phyloP scores from a whole-genome alignment of 2,113 vertebrate genomes.

The Hippocampus comes region DNA sequence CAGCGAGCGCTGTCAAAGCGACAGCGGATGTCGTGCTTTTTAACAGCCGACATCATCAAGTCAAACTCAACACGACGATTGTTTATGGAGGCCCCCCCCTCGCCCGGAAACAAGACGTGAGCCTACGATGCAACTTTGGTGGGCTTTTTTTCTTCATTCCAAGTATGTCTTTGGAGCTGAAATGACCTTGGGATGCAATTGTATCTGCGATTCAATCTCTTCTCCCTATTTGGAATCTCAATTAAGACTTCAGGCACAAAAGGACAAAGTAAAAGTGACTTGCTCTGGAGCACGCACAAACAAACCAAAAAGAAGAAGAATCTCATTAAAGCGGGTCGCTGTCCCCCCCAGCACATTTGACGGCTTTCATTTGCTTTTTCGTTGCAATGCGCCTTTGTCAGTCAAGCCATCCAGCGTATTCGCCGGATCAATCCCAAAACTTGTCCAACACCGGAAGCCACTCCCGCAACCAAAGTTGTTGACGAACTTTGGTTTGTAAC shows the following conservation, averaged over 20 bases:
- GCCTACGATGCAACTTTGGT: slow-evolving; percentile 12
- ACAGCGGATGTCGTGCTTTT: neutral
- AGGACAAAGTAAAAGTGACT: slow-evolving; percentile 56
- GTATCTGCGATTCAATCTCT: slow-evolving; percentile 62
- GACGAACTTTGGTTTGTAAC: neutral
- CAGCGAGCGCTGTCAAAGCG: neutral
- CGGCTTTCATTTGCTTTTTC: slow-evolving; percentile 1
- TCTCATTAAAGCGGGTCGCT: slow-evolving; percentile 35
- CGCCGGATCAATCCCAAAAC: slow-evolving; percentile 19
- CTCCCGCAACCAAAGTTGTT: neutral
- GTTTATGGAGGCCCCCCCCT: slow-evolving; percentile 39
- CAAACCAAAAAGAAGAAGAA: slow-evolving; percentile 19
- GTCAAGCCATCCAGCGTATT: neutral
- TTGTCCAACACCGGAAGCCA: neutral
- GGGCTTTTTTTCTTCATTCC: slow-evolving; percentile 15
- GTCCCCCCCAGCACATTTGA: slow-evolving; percentile 10
- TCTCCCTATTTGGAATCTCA: slow-evolving; percentile 44
- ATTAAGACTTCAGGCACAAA: slow-evolving; percentile 62
- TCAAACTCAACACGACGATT: neutral
- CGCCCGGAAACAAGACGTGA: slow-evolving; percentile 14
- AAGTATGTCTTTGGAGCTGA: slow-evolving; percentile 37
- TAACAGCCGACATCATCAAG: neutral
- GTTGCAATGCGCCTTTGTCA: neutral
- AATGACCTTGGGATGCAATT: slow-evolving; percentile 68
- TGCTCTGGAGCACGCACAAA: slow-evolving; percentile 28